Percentiles rank a stretch among this genome's conserved stretches.
These are phyloP conservation scores for Nylanderia fulva DNA, from an alignment of 1,140 invertebrate species.

Conservation along the genomic window DNA sequence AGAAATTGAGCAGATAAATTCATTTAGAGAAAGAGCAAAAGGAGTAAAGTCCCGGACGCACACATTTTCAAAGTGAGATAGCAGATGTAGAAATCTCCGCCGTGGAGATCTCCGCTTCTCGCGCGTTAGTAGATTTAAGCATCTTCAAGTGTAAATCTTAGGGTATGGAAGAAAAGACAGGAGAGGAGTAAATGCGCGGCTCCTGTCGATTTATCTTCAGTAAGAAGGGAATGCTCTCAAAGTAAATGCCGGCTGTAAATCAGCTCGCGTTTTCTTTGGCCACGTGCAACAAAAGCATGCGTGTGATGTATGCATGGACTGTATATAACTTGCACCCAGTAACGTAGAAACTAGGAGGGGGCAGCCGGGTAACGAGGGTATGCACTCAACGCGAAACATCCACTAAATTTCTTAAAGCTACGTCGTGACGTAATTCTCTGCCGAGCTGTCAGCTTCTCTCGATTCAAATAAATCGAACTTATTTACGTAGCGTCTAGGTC, in stretches of 20 bases:
- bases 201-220: slow-evolving; percentile 75
- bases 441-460: slow-evolving; percentile 37
- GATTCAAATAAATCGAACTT: slow-evolving; percentile 58
- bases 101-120: background rate
- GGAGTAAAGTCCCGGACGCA: slow-evolving; percentile 17
- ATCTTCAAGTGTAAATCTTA: slow-evolving; percentile 60
- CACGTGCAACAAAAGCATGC: slow-evolving; percentile 64
- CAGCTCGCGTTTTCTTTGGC: slow-evolving; percentile 70
- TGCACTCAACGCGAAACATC: slow-evolving; percentile 51
- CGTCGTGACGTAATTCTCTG: slow-evolving; percentile 51
- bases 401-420: slow-evolving; percentile 61
- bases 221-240: slow-evolving; percentile 62
- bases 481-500: slow-evolving; percentile 47
- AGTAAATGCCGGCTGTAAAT: slow-evolving; percentile 74
- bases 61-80: slow-evolving; percentile 19
- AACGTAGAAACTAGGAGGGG: slow-evolving; percentile 22
- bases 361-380: slow-evolving; percentile 46
- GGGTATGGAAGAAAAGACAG: slow-evolving; percentile 54
- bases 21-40: slow-evolving; percentile 5
- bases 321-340: slow-evolving; percentile 42
- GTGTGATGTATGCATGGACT: slow-evolving; percentile 64
- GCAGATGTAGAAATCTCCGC: slow-evolving; percentile 44
- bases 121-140: slow-evolving; percentile 54
- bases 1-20: slow-evolving; percentile 56
- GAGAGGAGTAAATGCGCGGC: slow-evolving; percentile 49